Evolutionary conservation across 2,797 vertebrate species (phyloP).

Genomic region (Hozukius guyotensis): DNA sequence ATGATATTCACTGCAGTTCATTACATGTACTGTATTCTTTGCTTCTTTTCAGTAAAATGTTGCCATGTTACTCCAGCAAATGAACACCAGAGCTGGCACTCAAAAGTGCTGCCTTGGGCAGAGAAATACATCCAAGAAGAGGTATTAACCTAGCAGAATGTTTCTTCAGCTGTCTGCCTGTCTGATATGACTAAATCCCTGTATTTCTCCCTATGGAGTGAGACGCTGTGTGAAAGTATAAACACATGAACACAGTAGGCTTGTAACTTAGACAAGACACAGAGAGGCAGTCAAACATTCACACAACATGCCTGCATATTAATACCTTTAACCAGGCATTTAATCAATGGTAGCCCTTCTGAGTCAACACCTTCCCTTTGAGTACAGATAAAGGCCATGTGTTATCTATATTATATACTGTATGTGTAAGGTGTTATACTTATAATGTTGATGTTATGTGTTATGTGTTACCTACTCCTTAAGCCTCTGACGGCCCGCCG

Average conservation of each 20-base stretch:
- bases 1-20: background rate
- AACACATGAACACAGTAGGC: background rate
- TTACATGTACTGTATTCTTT: background rate
- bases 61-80: background rate
- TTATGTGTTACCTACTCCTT: no score
- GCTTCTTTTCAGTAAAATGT: background rate
- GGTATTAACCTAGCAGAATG: conserved; percentile 60
- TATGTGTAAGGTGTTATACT: no score
- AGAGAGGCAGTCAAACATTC: background rate
- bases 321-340: background rate
- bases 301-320: background rate
- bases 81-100: background rate
- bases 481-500: no score
- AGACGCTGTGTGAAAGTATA: background rate
- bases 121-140: conserved; percentile 42
- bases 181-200: conserved; percentile 48
- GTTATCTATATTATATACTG: background rate
- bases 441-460: no score
- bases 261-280: background rate
- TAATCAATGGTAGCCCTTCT: background rate
- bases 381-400: background rate
- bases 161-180: conserved; percentile 59
- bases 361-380: background rate
- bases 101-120: conserved; percentile 8
- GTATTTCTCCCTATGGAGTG: background rate